A percentile compares a stretch with the other conserved stretches of the same genome.
phyloP scores from a whole-genome alignment of 2,797 vertebrate species.

The Erpetoichthys calabaricus region DNA sequence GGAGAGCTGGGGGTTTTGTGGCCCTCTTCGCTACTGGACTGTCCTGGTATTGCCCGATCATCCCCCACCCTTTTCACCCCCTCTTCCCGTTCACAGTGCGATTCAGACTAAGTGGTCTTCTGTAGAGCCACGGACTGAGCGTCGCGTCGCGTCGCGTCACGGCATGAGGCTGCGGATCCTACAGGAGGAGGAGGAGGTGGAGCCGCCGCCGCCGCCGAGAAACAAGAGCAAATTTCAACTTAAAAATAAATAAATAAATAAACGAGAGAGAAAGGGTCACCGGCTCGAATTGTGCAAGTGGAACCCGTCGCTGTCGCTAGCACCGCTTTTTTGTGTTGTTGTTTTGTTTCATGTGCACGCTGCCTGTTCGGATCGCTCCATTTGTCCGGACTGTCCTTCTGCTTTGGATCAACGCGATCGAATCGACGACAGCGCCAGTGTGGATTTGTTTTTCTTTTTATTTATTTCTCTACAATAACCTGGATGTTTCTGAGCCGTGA shows the following conservation, averaged over 20 bases:
- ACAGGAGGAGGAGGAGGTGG: constrained; percentile 23
- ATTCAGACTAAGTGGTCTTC: no score
- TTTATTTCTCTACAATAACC: constrained; percentile 6
- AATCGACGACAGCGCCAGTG: not conserved
- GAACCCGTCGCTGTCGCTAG: no score
- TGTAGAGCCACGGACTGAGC: no score
- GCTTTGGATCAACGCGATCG: not conserved
- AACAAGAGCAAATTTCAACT: constrained; percentile 12
- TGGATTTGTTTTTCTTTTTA: not conserved
- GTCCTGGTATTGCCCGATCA: no score
- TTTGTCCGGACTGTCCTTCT: not conserved
- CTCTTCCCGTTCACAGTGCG: no score
- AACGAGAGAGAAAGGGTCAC: not conserved
- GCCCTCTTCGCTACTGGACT: no score
- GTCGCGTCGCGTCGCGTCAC: constrained; percentile 22
- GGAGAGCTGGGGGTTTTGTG: no score
- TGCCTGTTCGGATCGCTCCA: no score
- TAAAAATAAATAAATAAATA: constrained; percentile 1
- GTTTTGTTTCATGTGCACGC: no score
- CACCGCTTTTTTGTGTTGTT: no score
- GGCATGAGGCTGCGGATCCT: constrained; percentile 16
- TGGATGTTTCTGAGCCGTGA: constrained; percentile 33
- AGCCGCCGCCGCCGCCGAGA: constrained; percentile 7
- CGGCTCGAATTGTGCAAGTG: no score
- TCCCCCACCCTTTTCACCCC: no score